Conservation (phyloP, 2,888 invertebrate species). For the Gymnosoma rotundatum region DNA sequence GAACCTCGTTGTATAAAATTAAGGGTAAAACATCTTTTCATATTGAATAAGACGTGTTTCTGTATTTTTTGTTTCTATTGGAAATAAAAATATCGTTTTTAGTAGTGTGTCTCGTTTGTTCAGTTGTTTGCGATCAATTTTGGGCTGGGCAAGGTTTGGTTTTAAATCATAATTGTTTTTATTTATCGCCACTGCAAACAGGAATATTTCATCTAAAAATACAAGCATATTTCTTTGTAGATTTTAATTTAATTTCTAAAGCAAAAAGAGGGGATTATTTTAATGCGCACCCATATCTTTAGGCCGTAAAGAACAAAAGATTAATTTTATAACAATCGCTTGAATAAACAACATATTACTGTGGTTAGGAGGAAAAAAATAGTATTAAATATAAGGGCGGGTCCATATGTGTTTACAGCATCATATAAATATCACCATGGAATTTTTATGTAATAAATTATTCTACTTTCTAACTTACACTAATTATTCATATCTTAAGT, state of each 20-base stretch:
- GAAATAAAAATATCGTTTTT: not conserved
- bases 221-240: constrained; percentile 28
- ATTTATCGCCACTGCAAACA: constrained; percentile 30
- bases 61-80: not conserved
- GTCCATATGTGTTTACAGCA: too few species aligned
- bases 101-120: constrained; percentile 22
- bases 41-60: not conserved
- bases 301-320: constrained; percentile 22
- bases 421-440: too few species aligned
- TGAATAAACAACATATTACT: not conserved
- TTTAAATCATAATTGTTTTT: constrained; percentile 42
- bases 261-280: constrained; percentile 22
- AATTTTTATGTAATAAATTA: too few species aligned
- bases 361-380: not conserved
- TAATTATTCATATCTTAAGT: too few species aligned
- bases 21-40: constrained; percentile 20
- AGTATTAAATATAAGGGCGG: not conserved
- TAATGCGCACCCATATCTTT: constrained; percentile 38
- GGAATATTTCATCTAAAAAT: constrained; percentile 19
- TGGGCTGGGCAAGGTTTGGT: constrained; percentile 61
- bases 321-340: constrained; percentile 26
- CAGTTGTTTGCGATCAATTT: constrained; percentile 18
- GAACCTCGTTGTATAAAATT: constrained; percentile 9
- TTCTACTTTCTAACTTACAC: too few species aligned
- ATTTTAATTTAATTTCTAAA: constrained; percentile 32